phyloP scores from a whole-genome alignment of 2,888 invertebrate genomes.

The Trachelus tabidus region DNA sequence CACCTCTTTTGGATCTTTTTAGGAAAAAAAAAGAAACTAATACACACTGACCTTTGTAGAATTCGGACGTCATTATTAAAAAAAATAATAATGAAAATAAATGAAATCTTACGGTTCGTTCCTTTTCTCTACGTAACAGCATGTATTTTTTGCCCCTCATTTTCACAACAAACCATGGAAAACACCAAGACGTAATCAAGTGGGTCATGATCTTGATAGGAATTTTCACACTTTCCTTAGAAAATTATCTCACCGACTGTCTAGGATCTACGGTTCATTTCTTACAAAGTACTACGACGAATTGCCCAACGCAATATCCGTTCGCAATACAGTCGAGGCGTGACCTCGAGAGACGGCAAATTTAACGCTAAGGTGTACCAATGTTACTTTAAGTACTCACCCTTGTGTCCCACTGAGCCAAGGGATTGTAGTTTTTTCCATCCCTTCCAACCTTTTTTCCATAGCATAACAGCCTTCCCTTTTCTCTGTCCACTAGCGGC shows the following conservation, averaged over 20 bases:
- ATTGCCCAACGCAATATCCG: neutral
- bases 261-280: neutral
- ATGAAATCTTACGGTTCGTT: neutral
- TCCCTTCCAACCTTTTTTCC: conserved; percentile 71
- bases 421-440: conserved; percentile 84
- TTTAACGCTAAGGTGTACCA: neutral
- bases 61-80: neutral
- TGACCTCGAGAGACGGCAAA: neutral
- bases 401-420: conserved; percentile 70
- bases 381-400: conserved; percentile 67
- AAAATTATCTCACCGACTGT: neutral
- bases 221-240: neutral
- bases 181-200: neutral
- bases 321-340: neutral
- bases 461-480: conserved; percentile 61
- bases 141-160: neutral
- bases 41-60: neutral
- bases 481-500: conserved; percentile 43
- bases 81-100: neutral
- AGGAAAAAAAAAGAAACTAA: neutral
- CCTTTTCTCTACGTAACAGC: neutral
- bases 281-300: neutral
- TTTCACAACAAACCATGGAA: neutral
- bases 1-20: neutral
- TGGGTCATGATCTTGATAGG: neutral